A percentile compares a stretch with the other conserved stretches of the same genome.
Conservation (phyloP, 2,797 vertebrate genomes). For the Enteromius paludinosus region DNA sequence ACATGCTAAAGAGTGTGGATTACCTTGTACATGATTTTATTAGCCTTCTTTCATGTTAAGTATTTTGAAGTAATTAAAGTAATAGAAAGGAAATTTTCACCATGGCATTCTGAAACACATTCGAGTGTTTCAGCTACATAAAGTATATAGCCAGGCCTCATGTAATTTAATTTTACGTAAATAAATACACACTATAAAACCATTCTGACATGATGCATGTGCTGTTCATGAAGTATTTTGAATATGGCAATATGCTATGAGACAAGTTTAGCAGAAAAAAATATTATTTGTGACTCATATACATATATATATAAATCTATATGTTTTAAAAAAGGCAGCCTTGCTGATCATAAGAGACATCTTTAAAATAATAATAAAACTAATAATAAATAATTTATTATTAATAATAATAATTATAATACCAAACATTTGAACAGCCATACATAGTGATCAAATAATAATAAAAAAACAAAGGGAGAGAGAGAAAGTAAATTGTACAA, state of each 20-base stretch:
- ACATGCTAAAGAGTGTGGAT: conserved; percentile 12
- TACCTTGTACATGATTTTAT: background rate
- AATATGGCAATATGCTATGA: background rate
- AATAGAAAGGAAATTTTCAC: background rate
- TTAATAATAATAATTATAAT: background rate
- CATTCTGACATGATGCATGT: background rate
- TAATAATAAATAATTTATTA: too few species aligned
- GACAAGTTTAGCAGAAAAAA: background rate
- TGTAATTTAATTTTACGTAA: background rate
- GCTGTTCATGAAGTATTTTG: background rate
- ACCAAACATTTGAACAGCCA: background rate
- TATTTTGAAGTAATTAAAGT: background rate
- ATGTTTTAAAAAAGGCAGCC: too few species aligned
- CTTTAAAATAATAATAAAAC: background rate
- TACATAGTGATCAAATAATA: too few species aligned
- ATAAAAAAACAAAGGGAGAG: too few species aligned
- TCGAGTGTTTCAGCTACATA: too few species aligned
- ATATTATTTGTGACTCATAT: background rate
- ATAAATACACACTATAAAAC: background rate
- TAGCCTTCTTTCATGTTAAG: background rate
- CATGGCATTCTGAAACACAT: background rate
- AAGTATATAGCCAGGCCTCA: background rate
- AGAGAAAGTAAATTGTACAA: background rate
- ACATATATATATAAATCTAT: too few species aligned
- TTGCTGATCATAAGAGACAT: too few species aligned